A percentile compares a stretch with the other conserved stretches of the same genome.
These are phyloP conservation scores for Eueides isabella DNA, from an alignment of 1,140 invertebrate species.

Conservation along the genomic window DNA sequence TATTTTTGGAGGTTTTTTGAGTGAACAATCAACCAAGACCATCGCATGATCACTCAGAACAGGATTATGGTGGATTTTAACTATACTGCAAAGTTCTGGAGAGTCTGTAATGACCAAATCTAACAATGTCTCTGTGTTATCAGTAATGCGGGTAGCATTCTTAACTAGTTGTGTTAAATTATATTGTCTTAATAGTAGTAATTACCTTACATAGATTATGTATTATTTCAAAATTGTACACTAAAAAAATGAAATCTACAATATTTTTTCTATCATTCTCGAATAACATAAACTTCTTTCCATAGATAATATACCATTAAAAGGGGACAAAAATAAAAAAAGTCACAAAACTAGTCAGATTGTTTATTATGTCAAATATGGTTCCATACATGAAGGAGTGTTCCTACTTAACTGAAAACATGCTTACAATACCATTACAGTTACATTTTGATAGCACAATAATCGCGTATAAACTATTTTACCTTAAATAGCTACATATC, in stretches of 20 bases:
- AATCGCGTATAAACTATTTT: constrained; percentile 69
- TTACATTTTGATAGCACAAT: constrained; percentile 53
- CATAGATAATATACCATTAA: too few relatives aligned
- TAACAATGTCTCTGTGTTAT: too few relatives aligned
- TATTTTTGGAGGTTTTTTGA: neutral
- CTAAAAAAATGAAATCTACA: too few relatives aligned
- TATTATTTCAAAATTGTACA: too few relatives aligned
- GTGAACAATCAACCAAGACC: neutral
- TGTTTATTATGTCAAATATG: constrained; percentile 73
- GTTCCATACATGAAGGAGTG: constrained; percentile 68
- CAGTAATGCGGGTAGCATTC: too few relatives aligned
- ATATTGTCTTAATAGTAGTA: too few relatives aligned
- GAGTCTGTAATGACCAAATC: too few relatives aligned
- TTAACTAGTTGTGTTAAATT: too few relatives aligned
- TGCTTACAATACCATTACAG: constrained; percentile 58
- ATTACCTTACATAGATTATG: too few relatives aligned
- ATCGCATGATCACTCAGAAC: neutral
- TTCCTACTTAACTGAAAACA: constrained; percentile 65
- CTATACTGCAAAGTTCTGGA: too few relatives aligned
- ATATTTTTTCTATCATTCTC: too few relatives aligned
- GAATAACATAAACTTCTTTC: neutral
- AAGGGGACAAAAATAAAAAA: constrained; percentile 14
- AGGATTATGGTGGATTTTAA: too few relatives aligned
- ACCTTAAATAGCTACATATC: constrained; percentile 62
- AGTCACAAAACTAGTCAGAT: constrained; percentile 59